Percentiles rank a stretch among this genome's conserved stretches.
phyloP scores from a whole-genome alignment of 1,140 invertebrate genomes.

The Halyomorpha halys region DNA sequence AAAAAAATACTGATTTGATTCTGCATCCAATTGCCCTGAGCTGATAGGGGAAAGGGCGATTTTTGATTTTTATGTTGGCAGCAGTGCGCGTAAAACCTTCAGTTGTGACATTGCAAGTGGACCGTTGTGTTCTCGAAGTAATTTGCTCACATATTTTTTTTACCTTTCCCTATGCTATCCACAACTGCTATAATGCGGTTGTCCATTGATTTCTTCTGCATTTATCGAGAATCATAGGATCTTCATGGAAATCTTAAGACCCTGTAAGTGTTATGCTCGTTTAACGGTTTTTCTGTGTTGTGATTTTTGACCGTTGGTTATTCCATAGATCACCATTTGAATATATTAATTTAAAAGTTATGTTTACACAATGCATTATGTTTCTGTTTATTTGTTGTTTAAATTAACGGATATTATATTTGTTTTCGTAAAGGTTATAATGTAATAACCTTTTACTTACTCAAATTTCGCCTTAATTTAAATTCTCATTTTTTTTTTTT shows the following conservation, averaged over 20 bases:
- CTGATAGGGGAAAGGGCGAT: neutral
- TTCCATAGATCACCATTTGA: no score
- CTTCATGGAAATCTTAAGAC: constrained; percentile 24
- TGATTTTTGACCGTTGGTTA: no score
- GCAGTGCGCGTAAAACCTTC: constrained; percentile 11
- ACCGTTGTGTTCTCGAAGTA: neutral
- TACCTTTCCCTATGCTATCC: neutral
- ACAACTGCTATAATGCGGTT: constrained; percentile 1
- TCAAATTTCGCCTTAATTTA: no score
- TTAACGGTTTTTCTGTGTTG: neutral
- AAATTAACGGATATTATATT: no score
- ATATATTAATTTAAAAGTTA: no score
- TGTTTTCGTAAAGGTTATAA: no score
- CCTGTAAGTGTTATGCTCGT: constrained; percentile 8
- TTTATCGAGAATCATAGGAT: constrained; percentile 3
- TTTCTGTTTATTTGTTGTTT: no score
- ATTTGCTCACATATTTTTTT: neutral
- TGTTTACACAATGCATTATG: no score
- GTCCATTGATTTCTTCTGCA: neutral
- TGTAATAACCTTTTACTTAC: no score
- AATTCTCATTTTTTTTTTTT: no score
- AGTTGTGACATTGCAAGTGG: constrained; percentile 13
- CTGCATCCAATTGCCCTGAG: no score
- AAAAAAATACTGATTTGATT: no score
- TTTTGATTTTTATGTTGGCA: constrained; percentile 1